Conservation (phyloP, 2,888 invertebrate genomes). For the Diploptera punctata region DNA sequence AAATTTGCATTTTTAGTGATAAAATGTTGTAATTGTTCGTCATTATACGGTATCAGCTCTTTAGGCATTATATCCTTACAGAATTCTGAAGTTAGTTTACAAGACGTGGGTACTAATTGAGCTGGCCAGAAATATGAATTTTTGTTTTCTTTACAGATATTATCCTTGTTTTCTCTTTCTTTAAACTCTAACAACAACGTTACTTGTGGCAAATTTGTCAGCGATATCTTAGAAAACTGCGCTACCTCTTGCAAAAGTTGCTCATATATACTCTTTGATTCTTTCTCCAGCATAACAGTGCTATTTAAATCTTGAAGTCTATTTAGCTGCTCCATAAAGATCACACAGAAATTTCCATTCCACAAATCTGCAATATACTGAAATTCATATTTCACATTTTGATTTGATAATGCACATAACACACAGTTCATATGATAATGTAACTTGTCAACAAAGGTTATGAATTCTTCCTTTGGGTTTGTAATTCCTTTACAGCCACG, state of each 20-base stretch:
- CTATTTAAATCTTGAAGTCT: neutral
- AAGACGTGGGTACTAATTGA: neutral
- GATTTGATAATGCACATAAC: neutral
- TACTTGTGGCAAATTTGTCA: too few species aligned
- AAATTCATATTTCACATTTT: too few species aligned
- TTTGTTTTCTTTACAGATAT: too few species aligned
- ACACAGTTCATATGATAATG: conserved; percentile 11
- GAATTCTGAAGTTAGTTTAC: neutral
- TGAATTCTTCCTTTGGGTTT: neutral
- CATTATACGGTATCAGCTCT: neutral
- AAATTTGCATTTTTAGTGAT: conserved; percentile 8
- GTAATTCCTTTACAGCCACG: neutral
- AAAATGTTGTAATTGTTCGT: neutral
- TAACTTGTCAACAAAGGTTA: neutral
- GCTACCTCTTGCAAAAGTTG: neutral
- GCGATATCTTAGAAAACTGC: too few species aligned
- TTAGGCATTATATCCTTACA: neutral
- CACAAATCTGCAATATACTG: conserved; percentile 21
- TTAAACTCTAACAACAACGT: too few species aligned
- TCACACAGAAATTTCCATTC: conserved; percentile 25
- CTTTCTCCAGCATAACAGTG: neutral
- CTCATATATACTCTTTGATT: neutral
- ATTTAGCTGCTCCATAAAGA: neutral
- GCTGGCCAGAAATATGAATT: too few species aligned
- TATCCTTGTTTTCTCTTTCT: too few species aligned